Percentiles rank a stretch among this genome's conserved stretches.
These are phyloP conservation scores for Papilio demoleus DNA, from an alignment of 2,888 invertebrate genomes.

Conservation along the genomic window DNA sequence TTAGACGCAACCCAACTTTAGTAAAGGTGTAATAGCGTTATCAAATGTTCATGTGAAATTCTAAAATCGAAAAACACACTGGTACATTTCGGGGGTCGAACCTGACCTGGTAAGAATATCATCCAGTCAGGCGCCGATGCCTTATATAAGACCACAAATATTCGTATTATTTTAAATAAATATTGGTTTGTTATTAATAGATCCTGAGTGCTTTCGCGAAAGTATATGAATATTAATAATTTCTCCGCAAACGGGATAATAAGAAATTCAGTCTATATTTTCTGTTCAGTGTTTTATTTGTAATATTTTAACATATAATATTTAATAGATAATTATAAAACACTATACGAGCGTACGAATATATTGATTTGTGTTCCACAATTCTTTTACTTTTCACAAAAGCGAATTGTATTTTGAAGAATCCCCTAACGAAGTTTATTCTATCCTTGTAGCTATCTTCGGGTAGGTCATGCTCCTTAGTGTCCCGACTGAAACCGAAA, in stretches of 20 bases:
- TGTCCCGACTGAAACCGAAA: conserved; percentile 69
- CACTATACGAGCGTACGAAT: too few species aligned
- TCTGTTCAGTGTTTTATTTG: not conserved
- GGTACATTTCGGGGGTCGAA: too few species aligned
- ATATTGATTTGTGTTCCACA: too few species aligned
- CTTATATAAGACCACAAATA: too few species aligned
- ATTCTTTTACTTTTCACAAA: not conserved
- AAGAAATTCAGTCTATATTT: not conserved
- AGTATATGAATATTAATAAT: not conserved
- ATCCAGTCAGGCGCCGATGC: too few species aligned
- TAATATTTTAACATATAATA: not conserved
- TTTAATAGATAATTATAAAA: too few species aligned
- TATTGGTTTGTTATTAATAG: not conserved
- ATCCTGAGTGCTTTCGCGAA: not conserved
- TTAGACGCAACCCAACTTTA: too few species aligned
- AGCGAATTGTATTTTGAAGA: not conserved
- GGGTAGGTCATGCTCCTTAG: conserved; percentile 68
- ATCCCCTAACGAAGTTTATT: not conserved
- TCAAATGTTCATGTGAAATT: too few species aligned
- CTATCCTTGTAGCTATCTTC: conserved; percentile 50
- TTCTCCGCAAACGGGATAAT: not conserved
- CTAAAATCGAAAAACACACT: too few species aligned
- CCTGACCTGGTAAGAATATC: too few species aligned
- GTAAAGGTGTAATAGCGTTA: too few species aligned
- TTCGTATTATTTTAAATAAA: not conserved